Base-by-base conservation (phyloP, 2,888 invertebrate species). In the Blera fallax region DNA sequence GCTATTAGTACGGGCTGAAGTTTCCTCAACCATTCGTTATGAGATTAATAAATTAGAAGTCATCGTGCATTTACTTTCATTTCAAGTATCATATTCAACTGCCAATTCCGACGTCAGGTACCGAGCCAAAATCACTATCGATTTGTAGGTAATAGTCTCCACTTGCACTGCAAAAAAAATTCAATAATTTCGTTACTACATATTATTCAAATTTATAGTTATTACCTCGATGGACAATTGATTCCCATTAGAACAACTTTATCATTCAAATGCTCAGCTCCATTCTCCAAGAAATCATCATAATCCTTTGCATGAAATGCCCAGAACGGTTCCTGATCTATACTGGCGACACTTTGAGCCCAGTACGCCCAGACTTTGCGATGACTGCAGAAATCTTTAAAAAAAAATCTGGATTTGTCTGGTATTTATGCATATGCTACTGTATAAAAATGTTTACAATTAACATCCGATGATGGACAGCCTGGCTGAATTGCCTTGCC, bases 281-380 rank as follows among this genome's bases (percentile, higher is more conserved):
- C 89, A 8, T 89, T 89, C 32, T 82, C 92, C 87, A 93, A 93
- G 88, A 94, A 94, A 80, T 94, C 93, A n/a, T 91, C 89, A 90
- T 94, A 94, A 14, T 92, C 93, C 45, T 93, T 93, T 0, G 94
- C 93, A 0, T 93, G 93, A 0, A 94, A 93, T 0, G 94, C 93
- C 1, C 93, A 93, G 82, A 94, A 94, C 91, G 93, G 88, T 88
- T 90, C 43, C 1, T 87, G 87, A 87, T 89, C 89, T 60, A 89
- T 88, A 50, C 88, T 87, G 2, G 90, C 88, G 4, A 92, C 93
- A 10, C 94, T 94, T 88, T 94, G 94, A 0, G 94, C 94, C 90
- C 93, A 94, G 89, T 94, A 94, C 79, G 93, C 91, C 94, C 94
- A 94, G 1, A 94, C 94, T 70, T 94, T 91, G 91, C 94, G 93